Evolutionary conservation across 2,113 vertebrate genomes (phyloP).

Genomic region (Progne subis): DNA sequence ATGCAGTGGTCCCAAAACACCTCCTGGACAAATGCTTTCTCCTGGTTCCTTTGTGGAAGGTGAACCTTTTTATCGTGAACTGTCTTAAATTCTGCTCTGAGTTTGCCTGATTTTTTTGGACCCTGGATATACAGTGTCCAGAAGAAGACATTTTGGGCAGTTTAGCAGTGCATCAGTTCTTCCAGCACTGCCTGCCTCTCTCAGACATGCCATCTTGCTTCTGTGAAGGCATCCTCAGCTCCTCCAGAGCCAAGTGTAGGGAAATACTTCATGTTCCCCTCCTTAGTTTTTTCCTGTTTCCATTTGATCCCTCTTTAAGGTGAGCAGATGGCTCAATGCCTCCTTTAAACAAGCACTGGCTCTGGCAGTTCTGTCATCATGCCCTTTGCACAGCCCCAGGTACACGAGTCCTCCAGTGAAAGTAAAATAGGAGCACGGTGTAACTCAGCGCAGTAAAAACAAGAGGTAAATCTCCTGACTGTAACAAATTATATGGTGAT

Average conservation of each 20-base stretch:
- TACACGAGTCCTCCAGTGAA: neutral
- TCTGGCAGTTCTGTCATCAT: neutral
- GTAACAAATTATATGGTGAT: slow-evolving; percentile 1
- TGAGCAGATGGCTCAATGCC: neutral
- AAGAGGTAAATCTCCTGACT: slow-evolving; percentile 13
- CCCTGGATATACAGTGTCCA: neutral
- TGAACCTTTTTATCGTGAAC: neutral
- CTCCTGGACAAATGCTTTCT: neutral
- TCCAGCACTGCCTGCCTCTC: neutral
- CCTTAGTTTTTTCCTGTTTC: neutral
- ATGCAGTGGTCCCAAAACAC: neutral
- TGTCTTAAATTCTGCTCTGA: neutral
- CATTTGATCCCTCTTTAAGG: neutral
- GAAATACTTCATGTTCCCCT: neutral
- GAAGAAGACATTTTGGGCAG: neutral
- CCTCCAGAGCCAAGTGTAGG: neutral
- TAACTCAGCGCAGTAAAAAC: neutral
- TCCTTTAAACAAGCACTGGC: neutral
- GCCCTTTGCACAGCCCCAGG: neutral
- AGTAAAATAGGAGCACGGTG: neutral
- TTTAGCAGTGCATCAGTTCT: neutral
- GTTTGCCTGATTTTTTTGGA: neutral
- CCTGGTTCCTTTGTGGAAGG: neutral
- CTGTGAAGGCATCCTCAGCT: neutral
- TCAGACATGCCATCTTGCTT: neutral